These are phyloP conservation scores for Microcebus ravelobensis DNA, from an alignment of 2,113 vertebrate genomes.

Conservation along the genomic window DNA sequence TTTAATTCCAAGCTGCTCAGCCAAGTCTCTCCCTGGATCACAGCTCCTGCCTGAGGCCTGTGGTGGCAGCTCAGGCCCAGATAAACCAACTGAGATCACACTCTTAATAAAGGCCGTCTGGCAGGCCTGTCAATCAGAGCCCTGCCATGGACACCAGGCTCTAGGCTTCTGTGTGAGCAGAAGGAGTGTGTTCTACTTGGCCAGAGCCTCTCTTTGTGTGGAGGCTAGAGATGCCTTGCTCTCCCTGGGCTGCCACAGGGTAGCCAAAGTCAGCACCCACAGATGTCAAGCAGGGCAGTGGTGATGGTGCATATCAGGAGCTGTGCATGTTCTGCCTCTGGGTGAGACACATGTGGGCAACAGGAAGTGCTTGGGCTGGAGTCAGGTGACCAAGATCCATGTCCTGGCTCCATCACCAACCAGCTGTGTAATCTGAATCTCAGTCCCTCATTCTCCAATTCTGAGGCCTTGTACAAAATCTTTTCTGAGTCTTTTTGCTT, in stretches of 20 bases:
- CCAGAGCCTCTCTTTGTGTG: conserved; percentile 52
- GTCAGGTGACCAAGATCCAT: accelerated
- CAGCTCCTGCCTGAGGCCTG: conserved; percentile 54
- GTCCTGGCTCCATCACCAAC: neutral
- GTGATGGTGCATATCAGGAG: too few relatives aligned
- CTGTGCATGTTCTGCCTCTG: neutral
- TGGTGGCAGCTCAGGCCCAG: conserved; percentile 31
- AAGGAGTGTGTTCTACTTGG: conserved; percentile 26
- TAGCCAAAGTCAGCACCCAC: neutral
- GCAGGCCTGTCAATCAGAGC: conserved; percentile 55
- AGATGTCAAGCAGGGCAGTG: neutral
- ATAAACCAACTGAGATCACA: conserved; percentile 40
- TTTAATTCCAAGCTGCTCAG: conserved; percentile 60
- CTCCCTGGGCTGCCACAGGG: neutral
- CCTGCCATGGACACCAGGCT: conserved; percentile 15
- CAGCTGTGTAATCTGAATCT: neutral
- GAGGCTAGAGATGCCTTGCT: neutral
- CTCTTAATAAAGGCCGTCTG: conserved; percentile 54
- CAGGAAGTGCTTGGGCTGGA: neutral
- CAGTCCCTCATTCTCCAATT: neutral
- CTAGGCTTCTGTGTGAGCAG: conserved; percentile 49
- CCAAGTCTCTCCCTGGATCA: conserved; percentile 47
- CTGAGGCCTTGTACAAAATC: neutral
- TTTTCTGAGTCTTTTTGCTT: neutral
- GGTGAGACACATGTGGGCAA: neutral